These are phyloP conservation scores for Portunus trituberculatus DNA, from an alignment of 1,140 invertebrate species.

Conservation along the genomic window DNA sequence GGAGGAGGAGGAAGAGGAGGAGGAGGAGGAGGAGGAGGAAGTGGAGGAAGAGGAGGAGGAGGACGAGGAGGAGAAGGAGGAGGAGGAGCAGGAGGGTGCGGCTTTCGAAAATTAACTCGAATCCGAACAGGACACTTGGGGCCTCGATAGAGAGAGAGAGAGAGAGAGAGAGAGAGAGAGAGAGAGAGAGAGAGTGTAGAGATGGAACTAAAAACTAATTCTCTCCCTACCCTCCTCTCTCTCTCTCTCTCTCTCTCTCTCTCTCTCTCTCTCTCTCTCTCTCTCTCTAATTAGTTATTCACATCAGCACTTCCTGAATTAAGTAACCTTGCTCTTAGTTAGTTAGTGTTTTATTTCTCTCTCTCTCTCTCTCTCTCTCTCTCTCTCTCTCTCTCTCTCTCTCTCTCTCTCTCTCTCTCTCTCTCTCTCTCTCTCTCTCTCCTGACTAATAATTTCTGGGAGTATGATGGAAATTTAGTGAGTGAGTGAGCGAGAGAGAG, in stretches of 20 bases:
- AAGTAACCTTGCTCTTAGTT: too few species aligned
- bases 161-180: background rate
- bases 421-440: conserved; percentile 27
- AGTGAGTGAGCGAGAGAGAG: too few species aligned
- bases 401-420: conserved; percentile 54
- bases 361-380: too few species aligned
- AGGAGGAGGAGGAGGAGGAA: too few species aligned
- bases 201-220: too few species aligned
- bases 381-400: conserved; percentile 27
- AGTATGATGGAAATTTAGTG: too few species aligned
- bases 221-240: background rate
- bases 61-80: too few species aligned
- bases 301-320: too few species aligned
- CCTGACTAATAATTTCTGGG: too few species aligned
- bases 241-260: background rate
- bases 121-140: conserved; percentile 30
- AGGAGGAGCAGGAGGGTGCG: background rate
- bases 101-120: conserved; percentile 11
- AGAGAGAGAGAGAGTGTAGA: too few species aligned
- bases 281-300: too few species aligned
- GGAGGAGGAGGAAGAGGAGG: background rate
- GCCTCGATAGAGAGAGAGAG: background rate
- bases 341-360: background rate
- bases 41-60: too few species aligned
- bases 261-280: background rate